Conservation (phyloP, 2,113 vertebrate genomes). For the Gymnogyps californianus region DNA sequence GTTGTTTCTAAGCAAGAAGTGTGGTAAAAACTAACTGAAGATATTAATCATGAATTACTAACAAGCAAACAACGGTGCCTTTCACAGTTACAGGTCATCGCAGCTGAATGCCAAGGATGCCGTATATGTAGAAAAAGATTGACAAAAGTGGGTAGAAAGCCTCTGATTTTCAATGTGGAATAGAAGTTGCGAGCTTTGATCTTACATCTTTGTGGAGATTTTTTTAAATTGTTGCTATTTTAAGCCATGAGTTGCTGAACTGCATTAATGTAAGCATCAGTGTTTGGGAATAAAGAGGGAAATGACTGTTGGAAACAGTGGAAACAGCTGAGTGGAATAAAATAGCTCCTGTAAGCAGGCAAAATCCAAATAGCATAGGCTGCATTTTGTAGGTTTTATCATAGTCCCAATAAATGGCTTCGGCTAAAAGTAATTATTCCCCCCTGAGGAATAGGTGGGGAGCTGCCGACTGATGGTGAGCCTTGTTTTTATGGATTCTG, state of each 20-base stretch:
- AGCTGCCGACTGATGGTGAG: neutral
- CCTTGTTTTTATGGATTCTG: constrained; percentile 7
- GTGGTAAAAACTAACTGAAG: neutral
- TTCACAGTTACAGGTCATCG: neutral
- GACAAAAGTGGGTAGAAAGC: neutral
- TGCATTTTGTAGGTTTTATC: neutral
- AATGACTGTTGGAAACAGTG: neutral
- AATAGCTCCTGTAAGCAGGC: neutral
- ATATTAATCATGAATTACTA: neutral
- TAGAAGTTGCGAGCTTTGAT: neutral
- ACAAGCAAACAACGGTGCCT: neutral
- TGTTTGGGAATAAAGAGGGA: neutral
- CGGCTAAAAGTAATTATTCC: neutral
- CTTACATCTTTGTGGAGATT: neutral
- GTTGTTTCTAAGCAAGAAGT: neutral
- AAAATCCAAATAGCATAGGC: neutral
- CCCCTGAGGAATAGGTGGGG: neutral
- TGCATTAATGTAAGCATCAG: neutral
- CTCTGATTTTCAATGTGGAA: neutral
- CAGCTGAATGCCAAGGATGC: neutral
- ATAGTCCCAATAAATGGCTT: neutral
- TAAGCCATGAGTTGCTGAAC: neutral
- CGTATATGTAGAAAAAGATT: neutral
- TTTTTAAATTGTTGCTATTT: neutral
- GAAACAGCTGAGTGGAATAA: neutral